A percentile compares a stretch with the other conserved stretches of the same genome.
Conservation (phyloP, 1,140 invertebrate genomes). For the Hyles euphorbiae region DNA sequence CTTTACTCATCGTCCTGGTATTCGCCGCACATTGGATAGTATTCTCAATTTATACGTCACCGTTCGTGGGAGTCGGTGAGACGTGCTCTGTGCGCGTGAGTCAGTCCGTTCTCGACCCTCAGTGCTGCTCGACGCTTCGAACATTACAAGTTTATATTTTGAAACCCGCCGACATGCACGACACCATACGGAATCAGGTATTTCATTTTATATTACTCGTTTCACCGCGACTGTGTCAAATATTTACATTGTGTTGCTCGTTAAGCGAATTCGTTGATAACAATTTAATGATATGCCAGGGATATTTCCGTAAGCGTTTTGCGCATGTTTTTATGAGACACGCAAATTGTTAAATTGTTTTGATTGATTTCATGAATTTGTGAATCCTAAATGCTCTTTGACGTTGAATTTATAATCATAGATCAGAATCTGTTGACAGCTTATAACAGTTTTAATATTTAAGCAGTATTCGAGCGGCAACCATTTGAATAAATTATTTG, state of each 20-base stretch:
- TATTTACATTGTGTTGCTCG: no score
- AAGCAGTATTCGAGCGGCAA: no score
- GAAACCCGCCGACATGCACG: slow-evolving; percentile 29
- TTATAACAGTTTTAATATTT: no score
- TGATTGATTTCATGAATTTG: no score
- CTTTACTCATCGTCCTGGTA: slow-evolving; percentile 14
- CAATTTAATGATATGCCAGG: no score
- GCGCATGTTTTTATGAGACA: neutral
- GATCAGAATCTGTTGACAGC: no score
- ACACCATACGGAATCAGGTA: slow-evolving; percentile 46
- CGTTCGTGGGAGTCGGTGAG: slow-evolving; percentile 10
- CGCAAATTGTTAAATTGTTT: no score
- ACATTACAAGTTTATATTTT: slow-evolving; percentile 8
- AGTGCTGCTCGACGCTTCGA: slow-evolving; percentile 14
- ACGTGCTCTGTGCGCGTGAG: slow-evolving; percentile 1
- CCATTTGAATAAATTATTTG: no score
- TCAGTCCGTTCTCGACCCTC: slow-evolving; percentile 32
- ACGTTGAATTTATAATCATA: no score
- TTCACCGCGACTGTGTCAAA: slow-evolving; percentile 1
- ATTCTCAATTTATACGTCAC: slow-evolving; percentile 17
- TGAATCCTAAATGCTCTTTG: no score
- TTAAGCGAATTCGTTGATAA: no score
- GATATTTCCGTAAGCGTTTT: neutral
- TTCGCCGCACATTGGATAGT: slow-evolving; percentile 24
- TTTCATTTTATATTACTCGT: slow-evolving; percentile 11